Evolutionary conservation across 1,140 invertebrate genomes (phyloP).

Genomic region (Dendroctonus valens): DNA sequence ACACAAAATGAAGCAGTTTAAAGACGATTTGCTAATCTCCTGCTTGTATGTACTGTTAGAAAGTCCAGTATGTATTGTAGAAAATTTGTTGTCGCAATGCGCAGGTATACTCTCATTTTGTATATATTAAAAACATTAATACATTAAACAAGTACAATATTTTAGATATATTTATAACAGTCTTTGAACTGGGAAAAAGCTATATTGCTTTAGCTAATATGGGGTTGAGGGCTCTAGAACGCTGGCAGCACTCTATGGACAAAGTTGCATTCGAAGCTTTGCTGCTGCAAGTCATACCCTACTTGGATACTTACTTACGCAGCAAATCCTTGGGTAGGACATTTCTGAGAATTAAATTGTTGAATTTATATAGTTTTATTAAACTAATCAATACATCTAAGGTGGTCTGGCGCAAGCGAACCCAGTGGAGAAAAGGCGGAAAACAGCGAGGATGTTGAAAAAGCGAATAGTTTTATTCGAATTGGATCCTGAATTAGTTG

Average conservation of each 20-base stretch:
- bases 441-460: constrained; percentile 33
- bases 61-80: constrained; percentile 57
- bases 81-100: constrained; percentile 52
- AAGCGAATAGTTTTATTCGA: constrained; percentile 44
- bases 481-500: constrained; percentile 44
- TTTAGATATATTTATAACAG: constrained; percentile 53
- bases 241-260: constrained; percentile 53
- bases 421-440: constrained; percentile 35
- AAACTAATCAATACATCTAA: constrained; percentile 6
- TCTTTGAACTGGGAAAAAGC: constrained; percentile 58
- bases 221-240: constrained; percentile 59
- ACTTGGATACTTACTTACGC: constrained; percentile 55
- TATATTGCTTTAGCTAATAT: constrained; percentile 60
- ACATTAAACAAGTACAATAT: not conserved
- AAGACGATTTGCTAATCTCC: constrained; percentile 56
- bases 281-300: constrained; percentile 53
- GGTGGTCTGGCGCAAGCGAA: constrained; percentile 29
- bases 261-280: constrained; percentile 40
- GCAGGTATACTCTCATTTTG: constrained; percentile 42
- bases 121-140: not conserved
- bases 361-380: not conserved
- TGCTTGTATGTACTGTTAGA: constrained; percentile 56
- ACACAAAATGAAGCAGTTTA: constrained; percentile 53
- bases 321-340: constrained; percentile 51
- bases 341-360: not conserved